Evolutionary conservation across 2,888 invertebrate genomes (phyloP).

Genomic region (Andrena camellia): DNA sequence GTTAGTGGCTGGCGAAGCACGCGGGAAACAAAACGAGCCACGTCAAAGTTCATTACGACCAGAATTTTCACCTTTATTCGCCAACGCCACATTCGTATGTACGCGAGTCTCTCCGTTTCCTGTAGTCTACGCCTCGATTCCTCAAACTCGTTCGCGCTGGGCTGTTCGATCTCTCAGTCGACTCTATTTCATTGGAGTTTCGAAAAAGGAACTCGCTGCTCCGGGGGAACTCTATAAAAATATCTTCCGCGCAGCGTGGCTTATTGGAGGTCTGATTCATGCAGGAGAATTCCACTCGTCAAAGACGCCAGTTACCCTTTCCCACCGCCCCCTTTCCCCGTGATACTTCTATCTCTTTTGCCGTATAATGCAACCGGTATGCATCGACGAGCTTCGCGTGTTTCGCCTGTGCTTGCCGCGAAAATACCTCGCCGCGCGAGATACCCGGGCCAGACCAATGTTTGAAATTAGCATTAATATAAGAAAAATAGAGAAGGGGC

Average conservation of each 20-base stretch:
- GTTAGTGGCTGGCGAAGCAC: neutral
- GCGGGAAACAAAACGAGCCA: constrained; percentile 1
- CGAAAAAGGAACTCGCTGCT: too few relatives aligned
- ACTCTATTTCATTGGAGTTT: too few relatives aligned
- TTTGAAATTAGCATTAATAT: constrained; percentile 82
- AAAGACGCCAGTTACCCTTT: constrained; percentile 4
- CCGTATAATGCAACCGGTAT: constrained; percentile 20
- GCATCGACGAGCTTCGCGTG: constrained; percentile 44
- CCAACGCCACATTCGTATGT: too few relatives aligned
- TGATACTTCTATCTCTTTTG: neutral
- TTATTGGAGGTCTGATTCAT: constrained; percentile 1
- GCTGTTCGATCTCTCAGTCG: too few relatives aligned
- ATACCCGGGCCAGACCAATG: constrained; percentile 65
- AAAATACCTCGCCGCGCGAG: constrained; percentile 18
- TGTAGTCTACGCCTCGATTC: neutral
- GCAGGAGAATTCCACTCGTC: constrained; percentile 14
- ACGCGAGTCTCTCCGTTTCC: too few relatives aligned
- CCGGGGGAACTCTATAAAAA: too few relatives aligned
- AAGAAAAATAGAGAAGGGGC: constrained; percentile 70
- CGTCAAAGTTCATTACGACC: constrained; percentile 27
- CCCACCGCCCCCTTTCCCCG: neutral
- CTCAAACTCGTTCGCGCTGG: neutral
- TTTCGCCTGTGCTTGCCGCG: constrained; percentile 15
- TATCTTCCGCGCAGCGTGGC: neutral
- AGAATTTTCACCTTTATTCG: constrained; percentile 30